A percentile compares a stretch with the other conserved stretches of the same genome.
These are phyloP conservation scores for Lasioglossum villosulum DNA, from an alignment of 2,888 invertebrate genomes.

Conservation along the genomic window DNA sequence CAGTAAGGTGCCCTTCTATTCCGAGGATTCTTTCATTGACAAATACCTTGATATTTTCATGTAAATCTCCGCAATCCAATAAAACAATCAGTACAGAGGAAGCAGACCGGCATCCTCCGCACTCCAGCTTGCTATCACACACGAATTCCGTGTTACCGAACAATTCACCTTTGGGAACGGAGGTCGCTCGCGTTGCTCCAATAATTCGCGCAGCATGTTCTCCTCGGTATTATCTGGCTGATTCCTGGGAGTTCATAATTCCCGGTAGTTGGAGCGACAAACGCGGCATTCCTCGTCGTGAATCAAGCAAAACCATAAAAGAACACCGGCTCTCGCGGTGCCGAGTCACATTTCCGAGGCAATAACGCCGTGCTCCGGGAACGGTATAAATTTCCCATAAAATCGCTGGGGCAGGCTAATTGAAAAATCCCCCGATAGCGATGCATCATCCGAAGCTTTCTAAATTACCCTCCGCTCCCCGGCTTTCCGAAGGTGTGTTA, in stretches of 20 bases:
- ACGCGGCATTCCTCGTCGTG: conserved; percentile 25
- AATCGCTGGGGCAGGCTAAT: conserved; percentile 54
- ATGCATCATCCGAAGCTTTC: conserved; percentile 62
- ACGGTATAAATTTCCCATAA: conserved; percentile 58
- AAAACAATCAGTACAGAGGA: not conserved
- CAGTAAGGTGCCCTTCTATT: too few relatives aligned
- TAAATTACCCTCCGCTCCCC: conserved; percentile 55
- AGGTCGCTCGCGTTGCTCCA: not conserved
- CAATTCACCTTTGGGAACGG: not conserved
- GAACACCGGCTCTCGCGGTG: not conserved
- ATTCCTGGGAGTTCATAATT: conserved; percentile 28
- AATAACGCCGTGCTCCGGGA: conserved; percentile 7
- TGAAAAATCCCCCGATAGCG: conserved; percentile 58
- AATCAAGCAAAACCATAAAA: conserved; percentile 43
- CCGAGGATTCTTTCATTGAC: too few relatives aligned
- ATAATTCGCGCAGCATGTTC: conserved; percentile 13
- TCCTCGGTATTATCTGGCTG: conserved; percentile 15
- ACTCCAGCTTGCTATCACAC: not conserved
- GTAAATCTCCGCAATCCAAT: not conserved
- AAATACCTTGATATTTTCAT: not conserved
- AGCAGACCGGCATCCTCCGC: not conserved
- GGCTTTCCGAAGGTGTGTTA: conserved; percentile 44
- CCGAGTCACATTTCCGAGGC: conserved; percentile 30
- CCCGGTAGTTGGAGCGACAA: conserved; percentile 46
- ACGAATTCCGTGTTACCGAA: conserved; percentile 1